A percentile compares a stretch with the other conserved stretches of the same genome.
phyloP scores from a whole-genome alignment of 2,888 invertebrate genomes.

The Lasiommata megera region DNA sequence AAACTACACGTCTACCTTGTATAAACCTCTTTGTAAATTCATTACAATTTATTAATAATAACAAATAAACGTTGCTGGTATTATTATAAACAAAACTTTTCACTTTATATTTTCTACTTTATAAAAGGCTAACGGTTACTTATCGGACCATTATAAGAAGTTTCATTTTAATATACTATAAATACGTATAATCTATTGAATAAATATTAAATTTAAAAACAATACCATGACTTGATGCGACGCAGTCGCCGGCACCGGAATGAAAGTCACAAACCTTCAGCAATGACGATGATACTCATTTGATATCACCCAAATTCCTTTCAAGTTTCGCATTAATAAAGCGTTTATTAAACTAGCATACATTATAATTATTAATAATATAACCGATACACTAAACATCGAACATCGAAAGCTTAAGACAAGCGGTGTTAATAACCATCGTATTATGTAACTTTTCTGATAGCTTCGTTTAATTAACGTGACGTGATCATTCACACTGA shows the following conservation, averaged over 20 bases:
- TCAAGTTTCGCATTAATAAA: slow-evolving; percentile 52
- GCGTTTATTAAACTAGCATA: slow-evolving; percentile 49
- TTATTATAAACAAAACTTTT: slow-evolving; percentile 4
- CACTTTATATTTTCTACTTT: slow-evolving; percentile 28
- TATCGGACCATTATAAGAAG: not conserved
- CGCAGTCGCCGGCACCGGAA: slow-evolving; percentile 23
- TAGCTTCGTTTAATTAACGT: no score
- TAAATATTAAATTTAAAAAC: slow-evolving; percentile 14
- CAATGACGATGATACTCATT: slow-evolving; percentile 42
- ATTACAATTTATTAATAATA: slow-evolving; percentile 46
- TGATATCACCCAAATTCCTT: slow-evolving; percentile 80
- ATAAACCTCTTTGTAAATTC: slow-evolving; percentile 79
- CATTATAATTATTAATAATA: slow-evolving; percentile 37
- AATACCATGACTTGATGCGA: slow-evolving; percentile 12
- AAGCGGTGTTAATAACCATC: slow-evolving; percentile 34
- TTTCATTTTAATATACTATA: not conserved
- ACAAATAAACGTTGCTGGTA: slow-evolving; percentile 14
- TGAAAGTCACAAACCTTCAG: slow-evolving; percentile 25
- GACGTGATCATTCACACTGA: no score
- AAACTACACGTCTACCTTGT: slow-evolving; percentile 79
- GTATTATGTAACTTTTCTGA: not conserved
- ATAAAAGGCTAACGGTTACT: slow-evolving; percentile 13
- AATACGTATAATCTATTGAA: slow-evolving; percentile 8
- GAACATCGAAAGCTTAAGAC: slow-evolving; percentile 73
- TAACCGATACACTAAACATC: slow-evolving; percentile 51